Conservation (phyloP, 2,888 invertebrate species). For the Leucoptera coffeella region DNA sequence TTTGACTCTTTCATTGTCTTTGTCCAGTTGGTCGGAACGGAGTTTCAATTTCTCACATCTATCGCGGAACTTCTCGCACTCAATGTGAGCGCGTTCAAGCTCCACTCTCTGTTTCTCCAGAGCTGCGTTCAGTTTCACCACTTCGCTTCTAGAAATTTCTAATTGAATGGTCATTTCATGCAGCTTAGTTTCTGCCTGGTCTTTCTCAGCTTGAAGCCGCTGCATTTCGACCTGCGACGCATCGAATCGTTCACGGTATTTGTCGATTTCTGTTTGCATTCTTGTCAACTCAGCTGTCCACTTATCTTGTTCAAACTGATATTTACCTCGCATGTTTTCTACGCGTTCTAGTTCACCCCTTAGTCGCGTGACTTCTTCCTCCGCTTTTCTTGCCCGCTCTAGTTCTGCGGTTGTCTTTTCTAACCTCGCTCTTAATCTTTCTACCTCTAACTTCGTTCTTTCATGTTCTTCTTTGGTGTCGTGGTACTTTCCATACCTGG, state of each 20-base stretch:
- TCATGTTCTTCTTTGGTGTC: constrained; percentile 73
- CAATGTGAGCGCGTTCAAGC: constrained; percentile 78
- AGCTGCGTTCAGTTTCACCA: constrained; percentile 63
- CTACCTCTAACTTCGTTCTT: constrained; percentile 72
- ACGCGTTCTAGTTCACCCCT: constrained; percentile 66
- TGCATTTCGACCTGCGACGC: constrained; percentile 68
- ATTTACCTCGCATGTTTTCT: constrained; percentile 64
- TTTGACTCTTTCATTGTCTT: constrained; percentile 46
- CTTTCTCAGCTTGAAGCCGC: constrained; percentile 55
- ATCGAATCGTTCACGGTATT: constrained; percentile 71
- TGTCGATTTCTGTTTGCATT: constrained; percentile 68
- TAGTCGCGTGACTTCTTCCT: constrained; percentile 59
- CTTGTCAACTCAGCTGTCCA: constrained; percentile 62
- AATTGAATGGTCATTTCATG: constrained; percentile 78
- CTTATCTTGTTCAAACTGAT: constrained; percentile 52
- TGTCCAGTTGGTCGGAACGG: constrained; percentile 63
- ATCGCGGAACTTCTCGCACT: constrained; percentile 83
- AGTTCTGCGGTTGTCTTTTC: constrained; percentile 77
- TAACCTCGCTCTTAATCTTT: constrained; percentile 70
- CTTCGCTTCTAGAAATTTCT: constrained; percentile 73
- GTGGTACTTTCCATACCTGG: constrained; percentile 71
- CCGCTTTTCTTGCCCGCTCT: constrained; percentile 66
- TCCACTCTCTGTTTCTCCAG: constrained; percentile 78
- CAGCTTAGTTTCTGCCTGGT: constrained; percentile 62
- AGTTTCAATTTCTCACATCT: constrained; percentile 78